A percentile compares a stretch with the other conserved stretches of the same genome.
Conservation (phyloP, 2,888 invertebrate genomes). For the Heliconius aoede region DNA sequence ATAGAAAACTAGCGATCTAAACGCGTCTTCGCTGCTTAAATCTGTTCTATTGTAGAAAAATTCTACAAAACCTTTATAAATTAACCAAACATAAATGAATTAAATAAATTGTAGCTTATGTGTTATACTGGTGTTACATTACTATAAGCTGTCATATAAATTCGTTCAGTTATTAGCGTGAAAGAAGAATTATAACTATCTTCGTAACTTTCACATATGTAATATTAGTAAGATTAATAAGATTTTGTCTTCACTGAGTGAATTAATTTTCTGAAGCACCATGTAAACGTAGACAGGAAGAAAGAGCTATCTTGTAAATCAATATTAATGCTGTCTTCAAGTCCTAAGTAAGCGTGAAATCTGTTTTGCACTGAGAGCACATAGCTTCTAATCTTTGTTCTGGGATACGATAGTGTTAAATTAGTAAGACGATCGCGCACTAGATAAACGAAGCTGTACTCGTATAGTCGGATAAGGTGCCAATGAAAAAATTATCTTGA, state of each 20-base stretch:
- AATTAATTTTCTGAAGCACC: slow-evolving; percentile 18
- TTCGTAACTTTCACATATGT: too few relatives aligned
- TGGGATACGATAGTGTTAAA: slow-evolving; percentile 41
- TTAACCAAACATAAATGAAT: too few relatives aligned
- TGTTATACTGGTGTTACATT: too few relatives aligned
- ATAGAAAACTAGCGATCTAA: too few relatives aligned
- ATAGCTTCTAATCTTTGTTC: slow-evolving; percentile 44
- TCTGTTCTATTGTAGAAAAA: too few relatives aligned
- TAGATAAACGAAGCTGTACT: slow-evolving; percentile 40
- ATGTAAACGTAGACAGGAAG: slow-evolving; percentile 24
- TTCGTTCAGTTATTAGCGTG: too few relatives aligned
- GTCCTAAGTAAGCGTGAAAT: slow-evolving; percentile 40
- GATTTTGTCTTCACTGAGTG: background rate
- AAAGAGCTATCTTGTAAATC: slow-evolving; percentile 33
- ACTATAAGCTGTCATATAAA: too few relatives aligned
- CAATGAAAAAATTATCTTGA: slow-evolving; percentile 42
- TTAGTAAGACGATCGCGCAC: slow-evolving; percentile 47
- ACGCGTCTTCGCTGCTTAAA: too few relatives aligned
- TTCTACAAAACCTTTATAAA: too few relatives aligned
- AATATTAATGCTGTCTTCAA: slow-evolving; percentile 41
- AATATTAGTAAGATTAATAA: too few relatives aligned
- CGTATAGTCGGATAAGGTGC: slow-evolving; percentile 37
- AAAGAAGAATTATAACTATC: too few relatives aligned
- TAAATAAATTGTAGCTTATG: too few relatives aligned
- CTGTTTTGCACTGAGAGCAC: slow-evolving; percentile 38